Evolutionary conservation across 2,797 vertebrate genomes (phyloP), one percentile per base, ranked within the genome.

Genomic region (Takifugu rubripes): DNA sequence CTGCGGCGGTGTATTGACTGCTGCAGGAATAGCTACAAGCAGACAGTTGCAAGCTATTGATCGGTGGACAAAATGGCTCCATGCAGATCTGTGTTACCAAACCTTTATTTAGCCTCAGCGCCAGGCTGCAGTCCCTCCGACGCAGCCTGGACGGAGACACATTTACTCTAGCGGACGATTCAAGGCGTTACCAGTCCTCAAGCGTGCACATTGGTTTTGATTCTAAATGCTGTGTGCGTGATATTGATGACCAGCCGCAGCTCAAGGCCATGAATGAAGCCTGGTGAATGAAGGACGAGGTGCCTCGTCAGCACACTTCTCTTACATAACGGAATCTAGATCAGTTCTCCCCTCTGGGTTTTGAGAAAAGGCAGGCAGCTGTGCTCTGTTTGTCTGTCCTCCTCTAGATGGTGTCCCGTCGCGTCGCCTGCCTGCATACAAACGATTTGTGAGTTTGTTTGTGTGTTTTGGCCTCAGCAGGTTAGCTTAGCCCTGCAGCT

Each of bases 401-500:
- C 71, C 61, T 74, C 74, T 66, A 54, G 65, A 56, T 75, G 87
- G 53, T 58, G 59, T 86, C 89, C 88, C 62, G 85, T 76, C 59
- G 88, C 56, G 85, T 82, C 75, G 63, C 74, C 83, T 75, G 78
- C 84, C 83, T 83, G 79, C 75, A 70, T 62, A 60, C 87, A 80
- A 78, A 88, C 73, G 61, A 77, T 59, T 78, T 81, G 70, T 64
- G 78, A 66, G 70, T 78, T 76, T 92, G 90, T 91, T 92, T 92
- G 90, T 92, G 86, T 91, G 68, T 86, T 89, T 90, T 84, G 85
- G 75, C 69, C 87, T 29, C 90, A 87, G 89, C 83, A 78, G 81
- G 88, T 83, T 74, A 49, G 68, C 76, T 59, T 70, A 74, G 71
- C 70, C 75, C 72, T 77, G 83, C 91, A 92, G 90, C 88, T 92